Evolutionary conservation across 2,888 invertebrate genomes (phyloP).

Genomic region (Yponomeuta plumbellus): DNA sequence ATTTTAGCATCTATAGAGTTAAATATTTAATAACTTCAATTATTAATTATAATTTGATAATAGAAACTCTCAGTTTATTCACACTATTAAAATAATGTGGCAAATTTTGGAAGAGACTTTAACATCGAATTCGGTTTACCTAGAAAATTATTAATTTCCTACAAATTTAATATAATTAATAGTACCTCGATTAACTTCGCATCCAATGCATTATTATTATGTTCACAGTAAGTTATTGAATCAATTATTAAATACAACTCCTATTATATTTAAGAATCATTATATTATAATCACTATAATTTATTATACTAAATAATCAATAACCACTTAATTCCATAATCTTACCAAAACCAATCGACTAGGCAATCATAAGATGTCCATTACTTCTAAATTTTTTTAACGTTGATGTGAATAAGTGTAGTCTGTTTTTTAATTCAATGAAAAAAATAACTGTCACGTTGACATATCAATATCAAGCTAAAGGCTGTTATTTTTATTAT

Average conservation of each 20-base stretch:
- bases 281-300: constrained; percentile 32
- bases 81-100: constrained; percentile 47
- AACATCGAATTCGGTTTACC: constrained; percentile 58
- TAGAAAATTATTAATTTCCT: constrained; percentile 40
- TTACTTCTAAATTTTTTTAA: no score
- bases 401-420: no score
- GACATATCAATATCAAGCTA: no score
- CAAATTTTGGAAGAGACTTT: constrained; percentile 67
- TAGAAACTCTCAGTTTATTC: constrained; percentile 26
- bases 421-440: no score
- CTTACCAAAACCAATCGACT: constrained; percentile 44
- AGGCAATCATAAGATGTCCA: constrained; percentile 59
- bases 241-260: constrained; percentile 24
- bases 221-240: constrained; percentile 27
- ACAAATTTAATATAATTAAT: constrained; percentile 27
- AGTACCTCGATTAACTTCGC: constrained; percentile 44
- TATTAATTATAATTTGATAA: background rate
- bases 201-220: constrained; percentile 49
- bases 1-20: background rate
- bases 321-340: constrained; percentile 61
- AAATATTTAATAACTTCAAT: background rate
- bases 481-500: no score
- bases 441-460: no score
- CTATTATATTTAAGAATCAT: constrained; percentile 18
- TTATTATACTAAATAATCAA: constrained; percentile 41